phyloP scores from a whole-genome alignment of 2,888 invertebrate genomes.

The Timema cristinae region DNA sequence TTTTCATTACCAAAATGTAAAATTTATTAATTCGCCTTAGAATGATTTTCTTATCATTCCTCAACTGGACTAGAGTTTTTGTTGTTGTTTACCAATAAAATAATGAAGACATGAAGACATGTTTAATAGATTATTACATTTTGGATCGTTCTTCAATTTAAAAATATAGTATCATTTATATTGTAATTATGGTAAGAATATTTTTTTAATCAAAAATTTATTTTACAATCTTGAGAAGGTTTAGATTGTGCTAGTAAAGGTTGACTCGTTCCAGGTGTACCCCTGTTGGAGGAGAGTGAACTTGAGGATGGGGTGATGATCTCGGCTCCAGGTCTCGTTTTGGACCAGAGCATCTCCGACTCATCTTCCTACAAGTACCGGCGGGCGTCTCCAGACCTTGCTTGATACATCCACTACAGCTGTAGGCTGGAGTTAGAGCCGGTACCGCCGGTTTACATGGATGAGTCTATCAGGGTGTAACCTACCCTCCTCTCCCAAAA shows the following conservation, averaged over 20 bases:
- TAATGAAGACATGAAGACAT: too few relatives aligned
- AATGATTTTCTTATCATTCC: too few relatives aligned
- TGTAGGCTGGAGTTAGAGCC: constrained; percentile 13
- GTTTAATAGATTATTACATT: too few relatives aligned
- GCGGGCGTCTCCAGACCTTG: constrained; percentile 41
- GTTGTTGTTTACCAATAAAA: too few relatives aligned
- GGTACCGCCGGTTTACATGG: constrained; percentile 7
- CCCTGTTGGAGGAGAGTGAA: constrained; percentile 46
- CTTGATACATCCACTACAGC: constrained; percentile 28
- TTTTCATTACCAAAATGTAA: too few relatives aligned
- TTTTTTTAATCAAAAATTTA: too few relatives aligned
- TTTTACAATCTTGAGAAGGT: neutral
- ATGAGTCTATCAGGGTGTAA: constrained; percentile 9
- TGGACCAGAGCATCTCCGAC: constrained; percentile 37
- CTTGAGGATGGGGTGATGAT: constrained; percentile 39
- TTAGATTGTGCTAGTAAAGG: neutral
- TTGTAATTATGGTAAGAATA: neutral
- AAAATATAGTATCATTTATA: neutral
- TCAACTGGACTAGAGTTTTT: too few relatives aligned
- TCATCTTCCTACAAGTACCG: constrained; percentile 44
- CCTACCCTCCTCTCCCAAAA: too few relatives aligned
- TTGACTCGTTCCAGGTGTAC: constrained; percentile 40
- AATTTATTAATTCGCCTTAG: too few relatives aligned
- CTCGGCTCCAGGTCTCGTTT: constrained; percentile 19
- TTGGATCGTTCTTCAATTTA: too few relatives aligned